phyloP scores from a whole-genome alignment of 2,888 invertebrate genomes.

The Nemurella pictetii region DNA sequence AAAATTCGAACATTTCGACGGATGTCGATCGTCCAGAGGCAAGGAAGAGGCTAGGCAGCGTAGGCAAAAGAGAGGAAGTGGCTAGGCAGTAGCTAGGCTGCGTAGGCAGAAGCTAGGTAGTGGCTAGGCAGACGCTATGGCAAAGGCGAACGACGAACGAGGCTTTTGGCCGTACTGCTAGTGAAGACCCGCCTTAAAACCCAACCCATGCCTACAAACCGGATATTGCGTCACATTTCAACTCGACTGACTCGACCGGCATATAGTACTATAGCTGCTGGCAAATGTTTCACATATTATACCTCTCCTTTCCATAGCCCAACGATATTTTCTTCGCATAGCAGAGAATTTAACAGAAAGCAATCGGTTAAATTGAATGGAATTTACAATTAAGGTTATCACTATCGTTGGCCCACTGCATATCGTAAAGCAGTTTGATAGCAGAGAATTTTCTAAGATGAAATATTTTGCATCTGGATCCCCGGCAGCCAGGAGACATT shows the following conservation, averaged over 20 bases:
- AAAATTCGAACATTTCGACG: neutral
- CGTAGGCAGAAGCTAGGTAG: too few species aligned
- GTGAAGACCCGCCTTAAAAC: conserved; percentile 28
- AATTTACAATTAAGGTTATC: too few species aligned
- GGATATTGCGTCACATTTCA: conserved; percentile 33
- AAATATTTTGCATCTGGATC: too few species aligned
- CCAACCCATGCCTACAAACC: conserved; percentile 35
- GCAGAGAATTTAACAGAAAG: too few species aligned
- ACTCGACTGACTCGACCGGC: conserved; percentile 48
- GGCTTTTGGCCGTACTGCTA: conserved; percentile 62
- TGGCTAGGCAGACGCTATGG: neutral
- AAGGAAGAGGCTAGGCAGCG: neutral
- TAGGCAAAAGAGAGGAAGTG: neutral
- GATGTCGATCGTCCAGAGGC: neutral
- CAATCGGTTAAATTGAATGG: too few species aligned
- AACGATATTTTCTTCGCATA: too few species aligned
- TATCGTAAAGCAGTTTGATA: too few species aligned
- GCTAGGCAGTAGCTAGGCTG: neutral
- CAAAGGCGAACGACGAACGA: conserved; percentile 52
- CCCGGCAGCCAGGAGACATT: too few species aligned
- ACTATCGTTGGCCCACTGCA: too few species aligned
- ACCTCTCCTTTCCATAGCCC: too few species aligned
- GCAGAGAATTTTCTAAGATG: too few species aligned
- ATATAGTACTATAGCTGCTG: neutral
- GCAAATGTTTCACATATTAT: neutral